Percentiles rank a stretch among this genome's conserved stretches.
These are phyloP conservation scores for Torymus tubicola DNA, from an alignment of 2,888 invertebrate genomes.

Conservation along the genomic window DNA sequence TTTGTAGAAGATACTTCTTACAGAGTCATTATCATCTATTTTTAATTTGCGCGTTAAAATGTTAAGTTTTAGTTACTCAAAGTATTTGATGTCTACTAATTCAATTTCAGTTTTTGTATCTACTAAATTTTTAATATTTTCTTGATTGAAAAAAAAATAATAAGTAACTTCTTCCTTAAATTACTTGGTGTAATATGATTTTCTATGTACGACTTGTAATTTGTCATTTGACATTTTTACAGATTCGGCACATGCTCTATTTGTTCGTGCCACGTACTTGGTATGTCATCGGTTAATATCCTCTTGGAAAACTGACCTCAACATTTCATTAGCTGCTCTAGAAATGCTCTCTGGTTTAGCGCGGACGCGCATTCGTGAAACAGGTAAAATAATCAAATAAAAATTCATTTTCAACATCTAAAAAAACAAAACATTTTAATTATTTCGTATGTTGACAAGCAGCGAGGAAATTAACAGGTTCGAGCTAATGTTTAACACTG, in stretches of 20 bases:
- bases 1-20: too few species aligned
- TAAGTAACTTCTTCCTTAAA: too few species aligned
- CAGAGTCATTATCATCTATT: too few species aligned
- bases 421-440: conserved; percentile 11
- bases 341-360: conserved; percentile 94
- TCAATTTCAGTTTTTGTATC: too few species aligned
- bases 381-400: conserved; percentile 81
- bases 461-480: conserved; percentile 80
- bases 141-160: too few species aligned
- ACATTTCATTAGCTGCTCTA: conserved; percentile 94
- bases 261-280: conserved; percentile 93
- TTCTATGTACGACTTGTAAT: background rate
- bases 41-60: too few species aligned
- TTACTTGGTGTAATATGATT: too few species aligned
- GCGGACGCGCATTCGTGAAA: conserved; percentile 90
- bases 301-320: conserved; percentile 96
- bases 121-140: too few species aligned
- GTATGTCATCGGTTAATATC: conserved; percentile 97
- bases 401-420: conserved; percentile 1
- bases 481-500: conserved; percentile 53
- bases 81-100: too few species aligned
- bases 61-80: too few species aligned
- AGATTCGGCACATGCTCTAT: conserved; percentile 92
- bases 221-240: conserved; percentile 55
- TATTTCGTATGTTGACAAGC: conserved; percentile 68